Evolutionary conservation across 2,888 invertebrate species (phyloP), one percentile per base, ranked within the genome.

Genomic region (Blomia tropicalis): DNA sequence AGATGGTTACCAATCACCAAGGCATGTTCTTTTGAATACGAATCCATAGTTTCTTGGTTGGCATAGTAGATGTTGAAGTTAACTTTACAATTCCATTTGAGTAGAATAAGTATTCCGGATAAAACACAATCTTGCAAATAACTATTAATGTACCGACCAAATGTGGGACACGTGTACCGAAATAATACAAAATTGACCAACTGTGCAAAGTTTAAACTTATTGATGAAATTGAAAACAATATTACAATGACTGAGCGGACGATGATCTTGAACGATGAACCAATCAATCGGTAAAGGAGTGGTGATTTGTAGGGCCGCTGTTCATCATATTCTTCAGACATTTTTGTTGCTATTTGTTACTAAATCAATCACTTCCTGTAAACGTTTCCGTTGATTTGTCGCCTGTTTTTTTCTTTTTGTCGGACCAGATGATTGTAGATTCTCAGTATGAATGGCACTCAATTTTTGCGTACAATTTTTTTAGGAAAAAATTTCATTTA

Each of bases 1-100:
- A 84, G 83, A 71, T 95, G 93, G 75, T 95, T 95, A 86, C 92
- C 89, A 59, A 93, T 77, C 53, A 89, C 81, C 70, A 88, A 81
- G 11, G 84, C 85, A 77, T 92, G 89, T 72, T 93, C 92, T 69
- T 85, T 84, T 27, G 91, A 90, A 73, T 82, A 82, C 30, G 66
- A 62, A 56, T 71, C 66, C 17, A 67, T 32, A 29, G 70, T 66
- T 31, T 85, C 82, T 70, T 81, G 83, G 69, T 89, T 83, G 67
- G 85, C 80, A 70, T 36, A 62, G 54, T 86, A 88, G 27, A 89
- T 74, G 62, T 80, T 76, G 67, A 86, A 73, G 67, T 81, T 81
- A 58, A 84, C 80, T 41, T 82, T 82, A 53, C 90, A 82, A 89
- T 91, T 93, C 92, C 92, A 93, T 77, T 92, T 90, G 64, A 84